Percentiles rank a stretch among this genome's conserved stretches.
Evolutionary conservation across 2,888 invertebrate species (phyloP).

Genomic region (Tachystola acroxantha): DNA sequence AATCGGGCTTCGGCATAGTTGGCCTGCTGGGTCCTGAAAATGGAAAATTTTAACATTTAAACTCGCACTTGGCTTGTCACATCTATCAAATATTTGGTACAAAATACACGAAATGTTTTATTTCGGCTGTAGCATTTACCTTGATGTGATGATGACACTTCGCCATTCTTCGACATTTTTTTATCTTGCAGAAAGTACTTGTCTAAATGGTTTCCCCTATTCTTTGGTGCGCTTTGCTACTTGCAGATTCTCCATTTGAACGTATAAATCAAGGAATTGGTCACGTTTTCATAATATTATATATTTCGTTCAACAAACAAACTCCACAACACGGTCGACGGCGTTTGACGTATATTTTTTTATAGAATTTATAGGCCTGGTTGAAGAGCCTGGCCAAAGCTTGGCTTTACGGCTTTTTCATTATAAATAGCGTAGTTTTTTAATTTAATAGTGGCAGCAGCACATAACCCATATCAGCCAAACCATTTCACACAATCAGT

Average conservation of each 20-base stretch:
- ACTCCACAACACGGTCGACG: constrained; percentile 25
- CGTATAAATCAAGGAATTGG: constrained; percentile 28
- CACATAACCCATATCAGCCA: no score
- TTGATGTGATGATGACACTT: constrained; percentile 82
- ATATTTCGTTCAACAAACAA: constrained; percentile 26
- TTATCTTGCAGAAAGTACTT: constrained; percentile 31
- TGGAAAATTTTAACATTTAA: constrained; percentile 7
- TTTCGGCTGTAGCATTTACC: constrained; percentile 43
- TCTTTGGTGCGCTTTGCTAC: constrained; percentile 44
- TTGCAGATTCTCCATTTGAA: constrained; percentile 61
- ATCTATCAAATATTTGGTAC: not conserved
- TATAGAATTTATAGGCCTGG: no score
- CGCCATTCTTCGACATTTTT: constrained; percentile 86
- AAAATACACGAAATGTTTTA: not conserved
- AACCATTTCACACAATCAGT: no score
- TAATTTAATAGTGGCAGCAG: no score
- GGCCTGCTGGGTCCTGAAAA: constrained; percentile 66
- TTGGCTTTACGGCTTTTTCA: no score
- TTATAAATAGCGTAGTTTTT: no score
- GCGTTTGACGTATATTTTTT: not conserved
- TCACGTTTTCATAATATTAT: constrained; percentile 44
- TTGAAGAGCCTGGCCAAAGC: no score
- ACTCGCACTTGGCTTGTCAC: no score
- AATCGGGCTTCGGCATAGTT: constrained; percentile 62
- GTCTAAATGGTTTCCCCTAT: constrained; percentile 34